Evolutionary conservation across 2,113 vertebrate species (phyloP), one percentile per base, ranked within the genome.

Genomic region (Castor canadensis): DNA sequence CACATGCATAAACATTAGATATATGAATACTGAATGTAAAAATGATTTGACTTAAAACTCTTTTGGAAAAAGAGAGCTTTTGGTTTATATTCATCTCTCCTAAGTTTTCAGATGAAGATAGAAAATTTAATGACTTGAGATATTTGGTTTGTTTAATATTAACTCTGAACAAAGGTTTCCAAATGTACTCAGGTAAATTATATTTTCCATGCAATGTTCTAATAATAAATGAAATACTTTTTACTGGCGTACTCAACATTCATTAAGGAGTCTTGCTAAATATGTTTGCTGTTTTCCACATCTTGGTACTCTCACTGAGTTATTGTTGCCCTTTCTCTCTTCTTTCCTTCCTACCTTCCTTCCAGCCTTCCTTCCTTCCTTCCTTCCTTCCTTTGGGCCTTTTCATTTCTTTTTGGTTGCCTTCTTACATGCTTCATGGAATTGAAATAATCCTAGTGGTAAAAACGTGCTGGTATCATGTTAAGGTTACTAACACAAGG

Each of bases 61-160:
- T 6, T 62, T 89, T 7, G 6, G n/a, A 26, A 24, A 69, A 5
- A 5, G 15, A 20, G 11, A 11, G 16, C 10, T 35, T 5, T 64
- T 10, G 32, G 35, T 47, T 88, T 87, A 75, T 80, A 80, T 84
- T 9, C 5, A 64, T n/a, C 56, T 19, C 49, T 22, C 10, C 43
- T 91, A 54, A 47, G 56, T 89, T 89, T 95, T 89, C 40, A 66
- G 26, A 64, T 15, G 3, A 15, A 96, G 67, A 93, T 58, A 9
- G 11, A 81, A 49, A 94, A 75, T 54, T 84, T 91, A 94, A 95
- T 71, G 45, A 64, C 43, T n/a, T 66, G 64, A 24, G n/a, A 52
- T 91, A 9, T 89, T 76, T 86, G 38, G 7, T 76, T 95, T 95
- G 83, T 60, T 93, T 95, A 76, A 71, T 43, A 82, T 76, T 76